Evolutionary conservation across 2,113 vertebrate species (phyloP).

Genomic region (Serinus canaria): DNA sequence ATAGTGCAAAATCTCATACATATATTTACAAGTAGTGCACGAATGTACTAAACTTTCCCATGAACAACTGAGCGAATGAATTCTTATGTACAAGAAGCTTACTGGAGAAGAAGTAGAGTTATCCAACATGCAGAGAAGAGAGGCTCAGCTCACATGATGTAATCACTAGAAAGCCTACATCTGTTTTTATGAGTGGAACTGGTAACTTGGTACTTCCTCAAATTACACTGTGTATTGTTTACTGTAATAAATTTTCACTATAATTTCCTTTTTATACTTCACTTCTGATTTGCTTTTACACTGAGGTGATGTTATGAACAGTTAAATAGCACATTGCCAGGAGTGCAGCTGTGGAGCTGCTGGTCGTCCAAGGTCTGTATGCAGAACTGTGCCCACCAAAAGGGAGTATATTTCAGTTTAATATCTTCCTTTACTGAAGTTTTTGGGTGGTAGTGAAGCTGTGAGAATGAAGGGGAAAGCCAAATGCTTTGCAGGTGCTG

Average conservation of each 20-base stretch:
- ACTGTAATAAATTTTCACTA: background rate
- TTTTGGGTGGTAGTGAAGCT: background rate
- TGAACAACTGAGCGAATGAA: background rate
- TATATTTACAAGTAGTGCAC: background rate
- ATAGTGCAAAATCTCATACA: background rate
- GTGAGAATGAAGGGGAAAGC: background rate
- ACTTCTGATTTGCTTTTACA: background rate
- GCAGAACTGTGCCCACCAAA: background rate
- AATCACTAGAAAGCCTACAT: background rate
- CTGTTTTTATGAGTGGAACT: background rate
- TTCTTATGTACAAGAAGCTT: background rate
- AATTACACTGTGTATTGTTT: background rate
- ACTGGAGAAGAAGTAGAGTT: background rate
- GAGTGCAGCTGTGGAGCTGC: background rate
- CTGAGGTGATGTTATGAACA: background rate
- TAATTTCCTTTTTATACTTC: background rate
- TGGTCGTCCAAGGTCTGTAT: background rate
- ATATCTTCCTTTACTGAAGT: background rate
- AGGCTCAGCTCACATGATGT: background rate
- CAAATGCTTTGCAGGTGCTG: slow-evolving; percentile 52
- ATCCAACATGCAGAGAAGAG: background rate
- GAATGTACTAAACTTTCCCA: background rate
- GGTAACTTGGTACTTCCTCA: background rate
- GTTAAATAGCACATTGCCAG: background rate
- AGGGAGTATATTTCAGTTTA: background rate